Evolutionary conservation across 2,113 vertebrate genomes (phyloP).

Genomic region (Falcunculus frontatus): DNA sequence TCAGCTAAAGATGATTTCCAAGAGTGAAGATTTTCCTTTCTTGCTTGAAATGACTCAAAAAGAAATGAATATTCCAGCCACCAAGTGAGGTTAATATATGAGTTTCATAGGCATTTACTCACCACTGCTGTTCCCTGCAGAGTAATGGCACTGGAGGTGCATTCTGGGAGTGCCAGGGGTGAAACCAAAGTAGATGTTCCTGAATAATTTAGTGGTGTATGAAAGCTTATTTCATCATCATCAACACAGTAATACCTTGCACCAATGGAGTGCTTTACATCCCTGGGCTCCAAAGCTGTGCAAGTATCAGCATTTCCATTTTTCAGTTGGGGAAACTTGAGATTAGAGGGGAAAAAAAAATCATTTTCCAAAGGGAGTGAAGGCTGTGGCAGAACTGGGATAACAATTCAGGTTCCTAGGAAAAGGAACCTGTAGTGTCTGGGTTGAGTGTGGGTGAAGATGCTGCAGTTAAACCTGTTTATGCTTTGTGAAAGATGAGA

Average conservation of each 20-base stretch:
- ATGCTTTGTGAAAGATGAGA: neutral
- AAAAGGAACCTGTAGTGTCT: neutral
- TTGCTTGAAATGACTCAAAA: slow-evolving; percentile 41
- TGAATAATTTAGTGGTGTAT: slow-evolving; percentile 63
- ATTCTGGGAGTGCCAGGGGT: slow-evolving; percentile 65
- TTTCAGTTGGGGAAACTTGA: neutral
- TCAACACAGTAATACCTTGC: slow-evolving; percentile 51
- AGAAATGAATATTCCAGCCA: slow-evolving; percentile 65
- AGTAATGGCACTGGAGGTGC: slow-evolving; percentile 60
- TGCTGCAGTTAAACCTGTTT: neutral
- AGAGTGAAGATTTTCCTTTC: slow-evolving; percentile 57
- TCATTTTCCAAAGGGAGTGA: neutral
- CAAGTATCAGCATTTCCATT: neutral
- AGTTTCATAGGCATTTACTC: slow-evolving; percentile 58
- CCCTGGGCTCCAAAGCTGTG: slow-evolving; percentile 3
- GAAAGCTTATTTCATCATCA: slow-evolving; percentile 65
- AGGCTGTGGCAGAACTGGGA: neutral
- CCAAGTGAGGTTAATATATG: slow-evolving; percentile 64
- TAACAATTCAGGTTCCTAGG: neutral
- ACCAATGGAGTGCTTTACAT: slow-evolving; percentile 1
- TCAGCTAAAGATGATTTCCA: slow-evolving; percentile 56
- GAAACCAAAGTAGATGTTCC: slow-evolving; percentile 35
- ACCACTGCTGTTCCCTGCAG: slow-evolving; percentile 44
- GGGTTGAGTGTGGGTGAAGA: neutral
- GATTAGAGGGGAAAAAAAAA: neutral